Percentiles rank a stretch among this genome's conserved stretches.
Conservation (phyloP, 2,113 vertebrate genomes). For the Ammodytes dubius region DNA sequence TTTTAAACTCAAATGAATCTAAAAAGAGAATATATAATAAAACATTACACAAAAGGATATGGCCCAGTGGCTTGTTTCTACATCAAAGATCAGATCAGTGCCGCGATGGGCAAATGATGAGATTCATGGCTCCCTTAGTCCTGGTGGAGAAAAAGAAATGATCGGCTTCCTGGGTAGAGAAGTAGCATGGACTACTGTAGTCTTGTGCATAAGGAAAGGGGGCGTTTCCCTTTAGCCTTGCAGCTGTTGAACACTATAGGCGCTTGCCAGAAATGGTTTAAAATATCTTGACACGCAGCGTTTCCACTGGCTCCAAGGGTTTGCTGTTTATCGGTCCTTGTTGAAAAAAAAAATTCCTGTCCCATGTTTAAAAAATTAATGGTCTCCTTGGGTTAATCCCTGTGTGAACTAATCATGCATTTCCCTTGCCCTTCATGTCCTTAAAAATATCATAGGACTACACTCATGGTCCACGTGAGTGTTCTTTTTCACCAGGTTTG, state of each 20-base stretch:
- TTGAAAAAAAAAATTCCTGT: constrained; percentile 18
- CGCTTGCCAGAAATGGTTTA: constrained; percentile 15
- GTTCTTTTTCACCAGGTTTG: constrained; percentile 27
- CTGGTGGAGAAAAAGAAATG: not conserved
- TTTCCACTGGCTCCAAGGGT: constrained; percentile 29
- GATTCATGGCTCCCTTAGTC: constrained; percentile 24
- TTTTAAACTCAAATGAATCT: constrained; percentile 33
- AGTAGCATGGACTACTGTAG: constrained; percentile 16
- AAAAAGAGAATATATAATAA: constrained; percentile 32
- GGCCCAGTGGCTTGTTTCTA: constrained; percentile 33
- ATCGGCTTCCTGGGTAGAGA: constrained; percentile 10
- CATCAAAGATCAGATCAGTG: constrained; percentile 3
- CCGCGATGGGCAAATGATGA: constrained; percentile 8
- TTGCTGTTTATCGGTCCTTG: constrained; percentile 17
- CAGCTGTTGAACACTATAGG: constrained; percentile 3
- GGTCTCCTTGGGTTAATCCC: not conserved
- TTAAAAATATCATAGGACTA: constrained; percentile 38
- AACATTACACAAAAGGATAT: constrained; percentile 30
- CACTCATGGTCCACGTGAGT: constrained; percentile 11
- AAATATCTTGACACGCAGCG: constrained; percentile 12
- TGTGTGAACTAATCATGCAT: constrained; percentile 22
- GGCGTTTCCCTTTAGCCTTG: constrained; percentile 34
- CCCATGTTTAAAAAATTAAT: constrained; percentile 15
- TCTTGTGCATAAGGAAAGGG: constrained; percentile 21
- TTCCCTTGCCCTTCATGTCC: constrained; percentile 28